Base-by-base conservation (phyloP, 2,797 vertebrate genomes). In the Enteromius mattozi region DNA sequence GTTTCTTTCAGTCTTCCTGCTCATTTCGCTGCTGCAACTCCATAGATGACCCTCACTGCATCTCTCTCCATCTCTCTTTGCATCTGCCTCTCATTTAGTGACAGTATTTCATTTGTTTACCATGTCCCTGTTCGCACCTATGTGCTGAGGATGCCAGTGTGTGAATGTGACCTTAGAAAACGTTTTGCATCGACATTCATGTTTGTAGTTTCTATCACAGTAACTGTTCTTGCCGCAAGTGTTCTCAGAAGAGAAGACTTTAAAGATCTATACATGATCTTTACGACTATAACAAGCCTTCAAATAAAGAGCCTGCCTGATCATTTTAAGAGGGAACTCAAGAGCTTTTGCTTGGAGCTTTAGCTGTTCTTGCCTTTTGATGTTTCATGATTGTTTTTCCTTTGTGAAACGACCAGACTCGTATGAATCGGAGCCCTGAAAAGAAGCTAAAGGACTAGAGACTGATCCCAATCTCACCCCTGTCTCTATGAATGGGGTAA, bases 381-480 rank as follows among this genome's bases (percentile, higher is more conserved):
- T 91, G 92, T 92, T 89, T 89, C 75, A 82, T 89, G 21, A 92
- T 91, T 93, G 91, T 94, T 91, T 94, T 92, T 94, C 91, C 88
- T 92, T 92, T 94, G 93, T 92, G 92, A 93, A 94, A 92, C 88
- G 91, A 90, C 90, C 92, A 93, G 93, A 93, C 90, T 93, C 92
- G 88, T 92, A 91, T 93, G 93, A 93, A 87, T 86, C 66, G 87
- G 87, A 87, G 85, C 85, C 85, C 68, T 63, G 82, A 92, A 91
- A 92, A 90, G 93, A 91, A 92, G 90, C 91, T 91, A 89, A 92
- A 89, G 92, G 92, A 93, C 93, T 93, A 94, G 92, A 91, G 91
- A 92, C 92, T 91, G 91, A 90, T 91, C 91, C 82, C 85, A 84
- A 80, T 79, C 79, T 78, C 82, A 84, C 65, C 87, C 85, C 65